Percentiles rank a stretch among this genome's conserved stretches.
Evolutionary conservation across 1,140 invertebrate species (phyloP).

Genomic region (Bombus affinis): DNA sequence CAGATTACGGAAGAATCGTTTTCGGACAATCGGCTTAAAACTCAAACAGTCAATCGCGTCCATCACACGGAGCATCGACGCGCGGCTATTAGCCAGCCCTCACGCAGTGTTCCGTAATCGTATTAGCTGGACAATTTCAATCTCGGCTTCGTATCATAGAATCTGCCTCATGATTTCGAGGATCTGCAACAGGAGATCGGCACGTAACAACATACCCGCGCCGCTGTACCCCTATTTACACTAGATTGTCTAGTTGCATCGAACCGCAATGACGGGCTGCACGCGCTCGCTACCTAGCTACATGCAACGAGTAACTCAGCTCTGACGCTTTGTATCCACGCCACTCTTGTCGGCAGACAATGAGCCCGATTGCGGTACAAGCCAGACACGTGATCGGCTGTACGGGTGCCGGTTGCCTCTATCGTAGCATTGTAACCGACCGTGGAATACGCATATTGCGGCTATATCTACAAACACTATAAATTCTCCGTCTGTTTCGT

Average conservation of each 20-base stretch:
- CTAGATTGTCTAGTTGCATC: constrained; percentile 33
- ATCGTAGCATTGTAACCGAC: constrained; percentile 42
- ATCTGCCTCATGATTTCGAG: constrained; percentile 23
- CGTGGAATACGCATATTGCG: constrained; percentile 25
- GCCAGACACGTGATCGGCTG: constrained; percentile 56
- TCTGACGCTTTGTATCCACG: constrained; percentile 47
- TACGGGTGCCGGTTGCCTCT: constrained; percentile 27
- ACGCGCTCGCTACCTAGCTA: background rate
- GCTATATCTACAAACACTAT: constrained; percentile 37
- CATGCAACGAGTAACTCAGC: constrained; percentile 1
- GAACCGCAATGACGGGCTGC: constrained; percentile 24
- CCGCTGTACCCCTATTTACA: constrained; percentile 18
- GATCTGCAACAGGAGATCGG: background rate
- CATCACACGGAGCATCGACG: background rate
- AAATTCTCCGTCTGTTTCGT: constrained; percentile 6
- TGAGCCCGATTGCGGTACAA: constrained; percentile 62
- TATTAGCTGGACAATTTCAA: constrained; percentile 31
- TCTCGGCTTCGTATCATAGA: constrained; percentile 35
- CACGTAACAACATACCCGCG: constrained; percentile 13
- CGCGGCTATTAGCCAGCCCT: background rate
- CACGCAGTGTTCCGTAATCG: constrained; percentile 9
- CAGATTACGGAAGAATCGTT: constrained; percentile 3
- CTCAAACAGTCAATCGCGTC: constrained; percentile 16
- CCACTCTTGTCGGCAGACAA: constrained; percentile 51
- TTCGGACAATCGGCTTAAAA: constrained; percentile 37